Evolutionary conservation across 2,797 vertebrate species (phyloP), one percentile per base, ranked within the genome.

Genomic region (Podargus strigoides): DNA sequence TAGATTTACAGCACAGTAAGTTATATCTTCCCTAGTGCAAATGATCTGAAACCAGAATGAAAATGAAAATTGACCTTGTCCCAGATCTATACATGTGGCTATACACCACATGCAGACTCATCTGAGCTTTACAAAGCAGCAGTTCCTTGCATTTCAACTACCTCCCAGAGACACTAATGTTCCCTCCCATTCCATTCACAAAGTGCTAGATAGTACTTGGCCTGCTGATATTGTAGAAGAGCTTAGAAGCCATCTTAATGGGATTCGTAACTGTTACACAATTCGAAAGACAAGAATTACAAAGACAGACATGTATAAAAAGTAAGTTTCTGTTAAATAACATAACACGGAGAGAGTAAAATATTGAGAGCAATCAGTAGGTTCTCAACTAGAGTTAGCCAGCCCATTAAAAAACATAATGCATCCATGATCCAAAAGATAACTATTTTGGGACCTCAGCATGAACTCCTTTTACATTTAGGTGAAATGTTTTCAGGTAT

Each of bases 61-160:
- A 91, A 81, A 91, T 82, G 37, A 95, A 90, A 95, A 92, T 50
- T 76, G 81, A 89, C 91, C 63, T 93, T 79, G 67, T 79, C 67
- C 56, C 12, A 42, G 27, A 60, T 95, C 53, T 73, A 7, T 58
- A 44, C 15, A 6, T 41, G 37, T 60, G 34, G 32, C 72, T 84
- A 12, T 88, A 32, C 1, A 8, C 63, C 42, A 27, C 46, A 32
- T 32, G 27, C n/a, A 53, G 30, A 46, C n/a, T 85, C 15, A 62
- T 34, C 34, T 82, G 50, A 84, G 49, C 66, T 84, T 92, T 88
- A 63, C 28, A 85, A 87, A 46, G 19, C 9, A 56, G 36, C 22
- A 60, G 21, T 27, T 90, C 32, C 84, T 87, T 62, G 34, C 32
- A 53, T 72, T 90, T 89, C 53, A 68, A 0, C 49, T 68, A 6